Base-by-base conservation (phyloP, 2,888 invertebrate genomes). In the Drosophila birchii region DNA sequence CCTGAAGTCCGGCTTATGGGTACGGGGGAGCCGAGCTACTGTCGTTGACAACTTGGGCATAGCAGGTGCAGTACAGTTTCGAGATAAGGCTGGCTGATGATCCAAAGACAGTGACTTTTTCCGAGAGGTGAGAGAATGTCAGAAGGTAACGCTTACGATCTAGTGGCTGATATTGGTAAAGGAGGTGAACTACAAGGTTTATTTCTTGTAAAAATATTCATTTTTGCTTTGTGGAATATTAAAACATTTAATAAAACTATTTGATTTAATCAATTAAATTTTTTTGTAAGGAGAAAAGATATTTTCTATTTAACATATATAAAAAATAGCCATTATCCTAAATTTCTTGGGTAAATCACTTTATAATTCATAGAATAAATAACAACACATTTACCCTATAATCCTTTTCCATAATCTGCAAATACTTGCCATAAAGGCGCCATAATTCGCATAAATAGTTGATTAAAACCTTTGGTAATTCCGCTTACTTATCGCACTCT, bases 31-130 rank as follows among this genome's bases (percentile, higher is more conserved):
- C 71, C 70, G 71, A 75, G 84, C 84, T 88, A 86, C 84, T 89
- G 89, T 73, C 78, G 85, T 89, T 89, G 89, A 86, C 89, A 89
- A 82, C 57, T 57, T 57, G 63, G 51, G 66, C 57, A 58, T 57
- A 72, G 72, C 72, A 73, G 72, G 72, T 73, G 72, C 72, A 73
- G 75, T 75, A 73, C 72, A 75, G 72, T 75, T 75, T 47, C 41
- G 34, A 73, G 72, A 73, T 73, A 23, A 20, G 34, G 38, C 20
- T 57, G 18, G 1, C 29, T 45, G 64, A 74, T 74, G 20, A 51
- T 51, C 51, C 34, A 14, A 34, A 38, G 26, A 5, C 63, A 16
- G 11, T 26, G 38, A 44, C 6, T 26, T 58, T 54, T 54, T 34
- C 6, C 6, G n/a, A 72, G 45, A 60, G 69, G 69, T 60, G 53